Evolutionary conservation across 64 coral and sea anemone species (phyloP).

Genomic region (Montipora efflorescens): DNA sequence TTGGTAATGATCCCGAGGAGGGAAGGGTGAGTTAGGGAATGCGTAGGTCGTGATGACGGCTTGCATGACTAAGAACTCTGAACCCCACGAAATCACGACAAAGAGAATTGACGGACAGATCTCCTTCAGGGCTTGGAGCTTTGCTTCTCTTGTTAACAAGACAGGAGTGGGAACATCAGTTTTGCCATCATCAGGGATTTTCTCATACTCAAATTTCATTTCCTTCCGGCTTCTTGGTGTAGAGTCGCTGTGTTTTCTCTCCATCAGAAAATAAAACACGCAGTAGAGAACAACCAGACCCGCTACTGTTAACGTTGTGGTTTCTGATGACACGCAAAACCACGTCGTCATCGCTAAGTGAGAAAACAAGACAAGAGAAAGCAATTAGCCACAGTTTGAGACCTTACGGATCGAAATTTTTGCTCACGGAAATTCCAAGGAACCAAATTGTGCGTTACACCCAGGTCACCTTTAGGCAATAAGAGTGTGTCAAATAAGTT

Average conservation of each 20-base stretch:
- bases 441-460: too few species aligned
- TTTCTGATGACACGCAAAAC: slow-evolving; percentile 84
- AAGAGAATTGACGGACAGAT: slow-evolving; percentile 59
- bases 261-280: slow-evolving; percentile 89
- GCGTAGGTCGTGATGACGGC: slow-evolving; percentile 84
- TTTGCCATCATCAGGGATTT: slow-evolving; percentile 6
- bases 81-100: slow-evolving; percentile 80
- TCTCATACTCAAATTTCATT: slow-evolving; percentile 20
- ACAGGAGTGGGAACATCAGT: background rate
- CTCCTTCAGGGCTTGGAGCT: slow-evolving; percentile 62
- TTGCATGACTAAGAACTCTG: slow-evolving; percentile 88
- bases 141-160: slow-evolving; percentile 62
- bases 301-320: slow-evolving; percentile 77
- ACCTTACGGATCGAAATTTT: too few species aligned
- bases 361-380: background rate
- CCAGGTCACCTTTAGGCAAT: too few species aligned
- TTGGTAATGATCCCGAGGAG: slow-evolving; percentile 91
- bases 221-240: background rate
- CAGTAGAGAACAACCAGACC: slow-evolving; percentile 76
- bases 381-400: too few species aligned
- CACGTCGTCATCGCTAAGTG: slow-evolving; percentile 92
- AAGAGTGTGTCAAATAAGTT: too few species aligned
- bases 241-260: slow-evolving; percentile 73
- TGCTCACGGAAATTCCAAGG: too few species aligned
- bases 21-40: slow-evolving; percentile 84